These are phyloP conservation scores for Leptopilina clavipes DNA, from an alignment of 1,140 invertebrate species.

Conservation along the genomic window DNA sequence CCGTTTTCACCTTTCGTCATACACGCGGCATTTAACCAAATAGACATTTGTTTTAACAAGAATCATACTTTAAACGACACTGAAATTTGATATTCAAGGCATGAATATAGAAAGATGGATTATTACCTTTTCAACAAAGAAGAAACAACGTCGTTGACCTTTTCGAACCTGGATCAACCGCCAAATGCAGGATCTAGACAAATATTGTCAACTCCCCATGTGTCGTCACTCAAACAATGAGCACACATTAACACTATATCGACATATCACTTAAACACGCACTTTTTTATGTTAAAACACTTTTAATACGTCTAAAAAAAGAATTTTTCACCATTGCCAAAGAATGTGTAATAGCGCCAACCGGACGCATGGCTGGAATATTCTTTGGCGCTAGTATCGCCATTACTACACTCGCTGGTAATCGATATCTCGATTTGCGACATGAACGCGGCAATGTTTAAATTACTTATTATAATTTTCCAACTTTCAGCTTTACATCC, in stretches of 20 bases:
- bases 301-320: background rate
- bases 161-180: conserved; percentile 2
- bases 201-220: background rate
- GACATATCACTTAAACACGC: background rate
- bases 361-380: conserved; percentile 2
- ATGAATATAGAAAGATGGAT: background rate
- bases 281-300: background rate
- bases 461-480: too few species aligned
- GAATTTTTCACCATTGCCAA: background rate
- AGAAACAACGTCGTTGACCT: background rate
- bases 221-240: background rate
- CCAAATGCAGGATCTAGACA: background rate
- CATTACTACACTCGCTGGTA: too few species aligned
- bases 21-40: background rate
- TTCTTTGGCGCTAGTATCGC: background rate
- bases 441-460: too few species aligned
- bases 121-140: conserved; percentile 2
- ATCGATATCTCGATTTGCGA: too few species aligned
- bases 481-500: too few species aligned
- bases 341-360: conserved; percentile 2
- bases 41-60: background rate
- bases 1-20: background rate
- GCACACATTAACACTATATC: background rate
- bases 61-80: background rate
- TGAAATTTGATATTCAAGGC: background rate